Percentiles rank a stretch among this genome's conserved stretches.
phyloP scores from a whole-genome alignment of 2,113 vertebrate genomes.

The Micromys minutus region DNA sequence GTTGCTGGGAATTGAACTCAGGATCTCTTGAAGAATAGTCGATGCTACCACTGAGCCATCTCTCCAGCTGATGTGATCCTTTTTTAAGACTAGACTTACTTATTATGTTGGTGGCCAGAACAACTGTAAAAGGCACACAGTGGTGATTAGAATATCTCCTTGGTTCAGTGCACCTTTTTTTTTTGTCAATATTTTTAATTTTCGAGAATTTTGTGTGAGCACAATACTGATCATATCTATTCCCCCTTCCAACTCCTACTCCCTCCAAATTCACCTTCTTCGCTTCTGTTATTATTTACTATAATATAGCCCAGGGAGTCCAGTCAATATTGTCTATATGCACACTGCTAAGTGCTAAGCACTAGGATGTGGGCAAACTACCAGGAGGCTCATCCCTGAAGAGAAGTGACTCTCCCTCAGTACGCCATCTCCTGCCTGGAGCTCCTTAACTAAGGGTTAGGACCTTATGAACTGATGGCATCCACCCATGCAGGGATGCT shows the following conservation, averaged over 20 bases:
- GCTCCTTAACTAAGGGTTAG: background rate
- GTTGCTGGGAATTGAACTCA: too few species aligned
- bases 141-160: constrained; percentile 31
- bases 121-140: background rate
- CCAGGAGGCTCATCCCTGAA: background rate
- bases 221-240: background rate
- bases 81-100: background rate
- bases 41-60: too few species aligned
- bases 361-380: background rate
- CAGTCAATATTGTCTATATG: background rate
- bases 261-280: background rate
- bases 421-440: background rate
- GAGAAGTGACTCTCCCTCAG: background rate
- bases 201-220: background rate
- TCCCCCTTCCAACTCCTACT: background rate
- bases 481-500: background rate
- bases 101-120: background rate
- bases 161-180: constrained; percentile 13
- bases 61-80: too few species aligned
- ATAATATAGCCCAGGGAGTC: background rate
- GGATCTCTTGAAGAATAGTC: too few species aligned
- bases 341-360: background rate
- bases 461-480: background rate
- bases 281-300: background rate
- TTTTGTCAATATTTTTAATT: background rate